Conservation (phyloP, 92 coral and sea anemone species). For the Plumapathes pennacea region DNA sequence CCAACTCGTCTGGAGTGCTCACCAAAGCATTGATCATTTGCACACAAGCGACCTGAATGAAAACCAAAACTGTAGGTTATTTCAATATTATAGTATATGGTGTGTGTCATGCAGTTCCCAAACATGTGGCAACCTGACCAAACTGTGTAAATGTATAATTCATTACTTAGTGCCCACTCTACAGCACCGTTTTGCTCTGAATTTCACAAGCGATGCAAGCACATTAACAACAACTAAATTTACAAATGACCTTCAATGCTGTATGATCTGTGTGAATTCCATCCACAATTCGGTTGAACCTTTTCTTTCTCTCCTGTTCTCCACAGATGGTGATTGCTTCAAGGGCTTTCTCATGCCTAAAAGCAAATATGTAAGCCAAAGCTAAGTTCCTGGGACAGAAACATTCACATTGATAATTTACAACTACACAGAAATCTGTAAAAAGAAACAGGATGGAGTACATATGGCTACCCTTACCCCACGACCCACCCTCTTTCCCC, state of each 20-base stretch:
- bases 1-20: constrained; percentile 94
- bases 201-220: too few species aligned
- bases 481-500: too few species aligned
- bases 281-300: constrained; percentile 81
- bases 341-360: constrained; percentile 85
- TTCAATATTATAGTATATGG: neutral
- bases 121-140: neutral
- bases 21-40: constrained; percentile 94
- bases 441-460: too few species aligned
- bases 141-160: neutral
- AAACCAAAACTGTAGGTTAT: too few species aligned
- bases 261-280: constrained; percentile 87
- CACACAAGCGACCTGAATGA: constrained; percentile 89
- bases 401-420: too few species aligned
- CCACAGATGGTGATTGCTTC: constrained; percentile 94
- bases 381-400: too few species aligned
- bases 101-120: neutral
- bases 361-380: too few species aligned
- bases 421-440: too few species aligned
- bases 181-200: too few species aligned
- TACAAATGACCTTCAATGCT: constrained; percentile 70
- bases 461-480: too few species aligned
- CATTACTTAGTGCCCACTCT: neutral
- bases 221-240: neutral
- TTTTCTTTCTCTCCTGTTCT: constrained; percentile 68